These are phyloP conservation scores for Campodea augens DNA, from an alignment of 1,140 invertebrate genomes.

Conservation along the genomic window DNA sequence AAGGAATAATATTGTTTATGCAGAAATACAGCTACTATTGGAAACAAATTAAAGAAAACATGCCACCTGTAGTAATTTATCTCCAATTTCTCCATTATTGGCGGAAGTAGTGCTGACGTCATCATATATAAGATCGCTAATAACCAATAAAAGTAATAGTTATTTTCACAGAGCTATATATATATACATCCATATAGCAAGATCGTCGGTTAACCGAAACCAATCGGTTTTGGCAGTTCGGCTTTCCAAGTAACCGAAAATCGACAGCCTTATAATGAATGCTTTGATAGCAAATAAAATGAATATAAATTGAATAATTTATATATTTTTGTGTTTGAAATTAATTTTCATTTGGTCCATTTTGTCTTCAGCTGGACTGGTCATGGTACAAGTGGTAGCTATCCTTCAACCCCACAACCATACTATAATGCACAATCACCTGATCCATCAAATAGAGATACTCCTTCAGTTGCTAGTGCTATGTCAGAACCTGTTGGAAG, in stretches of 20 bases:
- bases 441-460: slow-evolving; percentile 39
- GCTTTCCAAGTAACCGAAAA: not conserved
- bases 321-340: not conserved
- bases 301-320: not conserved
- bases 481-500: slow-evolving; percentile 18
- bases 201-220: not conserved
- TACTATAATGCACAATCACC: slow-evolving; percentile 37
- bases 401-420: slow-evolving; percentile 37
- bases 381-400: slow-evolving; percentile 28
- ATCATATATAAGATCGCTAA: too few relatives aligned
- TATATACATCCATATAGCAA: not conserved
- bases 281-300: not conserved
- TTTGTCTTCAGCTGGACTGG: slow-evolving; percentile 28
- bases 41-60: too few relatives aligned
- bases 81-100: too few relatives aligned
- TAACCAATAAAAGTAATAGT: too few relatives aligned
- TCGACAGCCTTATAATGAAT: not conserved
- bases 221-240: not conserved
- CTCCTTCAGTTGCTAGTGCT: slow-evolving; percentile 38
- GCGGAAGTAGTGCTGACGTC: too few relatives aligned
- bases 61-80: too few relatives aligned
- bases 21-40: too few relatives aligned
- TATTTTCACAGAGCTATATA: too few relatives aligned
- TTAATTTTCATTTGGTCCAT: not conserved
- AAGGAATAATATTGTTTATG: too few relatives aligned